A percentile compares a stretch with the other conserved stretches of the same genome.
phyloP scores from a whole-genome alignment of 2,888 invertebrate genomes.

The Chrysolina americana region DNA sequence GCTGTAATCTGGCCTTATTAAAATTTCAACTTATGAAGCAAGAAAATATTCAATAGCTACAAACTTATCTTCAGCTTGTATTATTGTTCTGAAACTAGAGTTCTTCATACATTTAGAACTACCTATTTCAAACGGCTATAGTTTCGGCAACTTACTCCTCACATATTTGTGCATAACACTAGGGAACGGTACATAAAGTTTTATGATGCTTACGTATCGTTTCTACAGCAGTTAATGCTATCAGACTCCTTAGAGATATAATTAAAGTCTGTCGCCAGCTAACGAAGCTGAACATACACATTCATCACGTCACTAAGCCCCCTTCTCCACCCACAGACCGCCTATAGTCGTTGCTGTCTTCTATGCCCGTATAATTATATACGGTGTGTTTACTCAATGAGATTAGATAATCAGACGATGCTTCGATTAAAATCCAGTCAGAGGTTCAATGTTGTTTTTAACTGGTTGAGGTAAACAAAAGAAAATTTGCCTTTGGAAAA shows the following conservation, averaged over 20 bases:
- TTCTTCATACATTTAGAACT: too few relatives aligned
- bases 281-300: conserved; percentile 68
- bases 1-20: too few relatives aligned
- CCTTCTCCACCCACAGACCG: conserved; percentile 44
- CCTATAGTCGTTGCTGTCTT: conserved; percentile 47
- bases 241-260: conserved; percentile 68
- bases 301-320: conserved; percentile 61
- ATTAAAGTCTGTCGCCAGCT: conserved; percentile 68
- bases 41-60: too few relatives aligned
- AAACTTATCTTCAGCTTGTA: too few relatives aligned
- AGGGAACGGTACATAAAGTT: conserved; percentile 42
- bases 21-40: too few relatives aligned
- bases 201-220: conserved; percentile 48
- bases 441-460: conserved; percentile 46
- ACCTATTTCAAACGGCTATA: too few relatives aligned
- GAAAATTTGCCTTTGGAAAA: conserved; percentile 25
- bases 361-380: conserved; percentile 64
- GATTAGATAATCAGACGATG: conserved; percentile 63
- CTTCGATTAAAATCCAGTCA: conserved; percentile 47
- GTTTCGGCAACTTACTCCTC: background rate
- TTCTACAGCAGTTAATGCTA: conserved; percentile 56
- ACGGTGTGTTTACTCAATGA: conserved; percentile 65
- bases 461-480: conserved; percentile 38
- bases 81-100: too few relatives aligned
- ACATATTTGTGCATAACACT: conserved; percentile 29